These are phyloP conservation scores for Buceros bicornis DNA, from an alignment of 2,797 vertebrate genomes.

Conservation along the genomic window DNA sequence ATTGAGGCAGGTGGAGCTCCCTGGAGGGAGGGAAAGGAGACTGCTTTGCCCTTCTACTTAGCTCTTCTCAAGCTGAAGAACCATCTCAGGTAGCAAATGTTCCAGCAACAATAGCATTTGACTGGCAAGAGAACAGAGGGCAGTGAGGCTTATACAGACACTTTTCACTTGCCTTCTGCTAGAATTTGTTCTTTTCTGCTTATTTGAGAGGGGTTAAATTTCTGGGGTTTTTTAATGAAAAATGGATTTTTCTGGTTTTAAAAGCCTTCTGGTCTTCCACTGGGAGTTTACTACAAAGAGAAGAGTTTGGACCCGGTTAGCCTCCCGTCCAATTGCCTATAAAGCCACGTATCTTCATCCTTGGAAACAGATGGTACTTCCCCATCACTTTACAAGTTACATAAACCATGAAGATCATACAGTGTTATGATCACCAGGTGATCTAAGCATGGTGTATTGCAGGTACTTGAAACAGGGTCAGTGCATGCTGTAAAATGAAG, in stretches of 20 bases:
- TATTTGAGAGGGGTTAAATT: neutral
- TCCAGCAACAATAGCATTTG: neutral
- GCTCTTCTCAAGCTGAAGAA: neutral
- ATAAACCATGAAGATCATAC: neutral
- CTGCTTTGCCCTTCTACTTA: neutral
- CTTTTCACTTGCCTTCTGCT: neutral
- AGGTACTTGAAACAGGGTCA: neutral
- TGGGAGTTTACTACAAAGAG: neutral
- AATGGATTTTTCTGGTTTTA: neutral
- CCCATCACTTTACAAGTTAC: neutral
- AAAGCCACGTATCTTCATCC: neutral
- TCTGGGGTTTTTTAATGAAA: neutral
- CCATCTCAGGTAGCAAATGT: neutral
- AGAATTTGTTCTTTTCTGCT: neutral
- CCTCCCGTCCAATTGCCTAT: neutral
- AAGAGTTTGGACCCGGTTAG: neutral
- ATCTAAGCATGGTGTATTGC: neutral
- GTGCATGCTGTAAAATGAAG: neutral
- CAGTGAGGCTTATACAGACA: neutral
- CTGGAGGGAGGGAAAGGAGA: neutral
- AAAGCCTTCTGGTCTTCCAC: neutral
- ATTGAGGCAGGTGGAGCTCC: neutral
- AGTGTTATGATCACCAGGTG: neutral
- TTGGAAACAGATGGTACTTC: neutral
- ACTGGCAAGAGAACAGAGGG: neutral